Conservation (phyloP, 2,888 invertebrate genomes). For the Acheta domesticus region DNA sequence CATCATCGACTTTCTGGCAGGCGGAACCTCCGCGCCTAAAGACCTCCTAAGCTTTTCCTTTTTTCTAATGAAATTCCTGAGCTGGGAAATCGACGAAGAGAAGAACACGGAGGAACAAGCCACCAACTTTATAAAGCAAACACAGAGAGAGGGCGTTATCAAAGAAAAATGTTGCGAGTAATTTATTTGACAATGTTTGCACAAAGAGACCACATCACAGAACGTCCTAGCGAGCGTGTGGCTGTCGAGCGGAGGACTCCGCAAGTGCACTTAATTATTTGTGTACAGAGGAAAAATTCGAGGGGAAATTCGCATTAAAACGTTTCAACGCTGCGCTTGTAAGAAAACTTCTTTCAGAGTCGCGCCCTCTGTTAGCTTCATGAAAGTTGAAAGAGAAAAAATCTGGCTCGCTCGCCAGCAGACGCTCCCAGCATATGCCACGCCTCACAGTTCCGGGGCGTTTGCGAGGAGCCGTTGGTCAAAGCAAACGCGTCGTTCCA, state of each 20-base stretch:
- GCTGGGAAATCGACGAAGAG: background rate
- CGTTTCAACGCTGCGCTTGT: background rate
- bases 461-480: too few species aligned
- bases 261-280: background rate
- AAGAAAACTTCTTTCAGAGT: constrained; percentile 18
- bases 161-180: constrained; percentile 9
- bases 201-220: background rate
- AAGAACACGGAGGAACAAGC: background rate
- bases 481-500: too few species aligned
- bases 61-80: background rate
- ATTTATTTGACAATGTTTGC: constrained; percentile 1
- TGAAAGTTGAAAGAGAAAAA: too few species aligned
- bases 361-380: background rate
- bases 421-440: too few species aligned
- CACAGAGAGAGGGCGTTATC: background rate
- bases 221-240: background rate
- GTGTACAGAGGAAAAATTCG: background rate
- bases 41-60: background rate
- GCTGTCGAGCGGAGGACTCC: background rate
- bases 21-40: background rate
- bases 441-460: too few species aligned
- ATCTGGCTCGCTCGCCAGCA: too few species aligned
- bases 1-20: background rate
- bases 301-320: constrained; percentile 9
- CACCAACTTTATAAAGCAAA: background rate